Evolutionary conservation across 2,888 invertebrate species (phyloP).

Genomic region (Dryadula phaetusa): DNA sequence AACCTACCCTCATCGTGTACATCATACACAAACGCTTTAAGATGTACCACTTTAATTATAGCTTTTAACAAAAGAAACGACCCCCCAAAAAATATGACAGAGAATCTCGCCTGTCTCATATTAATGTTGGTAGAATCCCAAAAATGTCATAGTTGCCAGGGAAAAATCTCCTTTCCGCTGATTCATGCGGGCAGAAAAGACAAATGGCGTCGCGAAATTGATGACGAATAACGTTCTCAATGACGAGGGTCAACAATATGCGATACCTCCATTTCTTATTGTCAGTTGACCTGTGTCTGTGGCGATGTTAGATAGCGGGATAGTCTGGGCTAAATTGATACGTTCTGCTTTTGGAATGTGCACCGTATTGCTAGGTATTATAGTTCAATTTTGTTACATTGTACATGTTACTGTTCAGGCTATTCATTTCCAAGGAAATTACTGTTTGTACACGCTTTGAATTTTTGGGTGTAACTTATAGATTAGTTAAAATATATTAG

Average conservation of each 20-base stretch:
- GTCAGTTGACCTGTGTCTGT: slow-evolving; percentile 35
- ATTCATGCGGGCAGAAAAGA: slow-evolving; percentile 42
- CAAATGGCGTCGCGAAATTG: slow-evolving; percentile 42
- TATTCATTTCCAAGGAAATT: slow-evolving; percentile 16
- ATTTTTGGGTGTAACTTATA: background rate
- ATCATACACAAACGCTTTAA: no score
- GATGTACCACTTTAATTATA: background rate
- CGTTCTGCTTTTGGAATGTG: background rate
- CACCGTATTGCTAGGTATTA: background rate
- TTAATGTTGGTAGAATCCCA: slow-evolving; percentile 32
- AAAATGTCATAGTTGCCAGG: slow-evolving; percentile 34
- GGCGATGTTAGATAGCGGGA: slow-evolving; percentile 24
- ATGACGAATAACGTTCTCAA: slow-evolving; percentile 39
- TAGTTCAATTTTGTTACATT: background rate
- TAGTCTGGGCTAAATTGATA: slow-evolving; percentile 12
- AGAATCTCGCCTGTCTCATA: slow-evolving; percentile 26
- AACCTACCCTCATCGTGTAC: background rate
- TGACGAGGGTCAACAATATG: slow-evolving; percentile 45
- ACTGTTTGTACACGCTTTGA: slow-evolving; percentile 8
- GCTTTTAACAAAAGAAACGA: background rate
- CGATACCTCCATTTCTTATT: slow-evolving; percentile 43
- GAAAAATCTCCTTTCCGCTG: slow-evolving; percentile 37
- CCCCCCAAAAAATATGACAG: slow-evolving; percentile 18
- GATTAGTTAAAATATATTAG: no score
- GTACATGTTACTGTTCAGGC: background rate